phyloP scores from a whole-genome alignment of 1,140 invertebrate genomes.

The Danaus melanippus region DNA sequence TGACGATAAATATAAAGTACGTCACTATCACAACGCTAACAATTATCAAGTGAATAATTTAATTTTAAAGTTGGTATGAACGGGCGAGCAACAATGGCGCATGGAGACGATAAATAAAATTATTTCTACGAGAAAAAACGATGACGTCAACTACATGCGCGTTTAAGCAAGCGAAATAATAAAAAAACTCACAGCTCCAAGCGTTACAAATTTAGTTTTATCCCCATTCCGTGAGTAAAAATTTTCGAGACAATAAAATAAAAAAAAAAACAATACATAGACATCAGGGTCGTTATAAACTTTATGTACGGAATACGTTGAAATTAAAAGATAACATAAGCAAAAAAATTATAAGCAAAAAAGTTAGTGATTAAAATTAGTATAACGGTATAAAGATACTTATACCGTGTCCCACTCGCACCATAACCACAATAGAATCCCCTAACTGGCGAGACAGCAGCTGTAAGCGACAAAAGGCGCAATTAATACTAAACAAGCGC shows the following conservation, averaged over 20 bases:
- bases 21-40: slow-evolving; percentile 24
- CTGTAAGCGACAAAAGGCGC: slow-evolving; percentile 59
- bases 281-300: too few relatives aligned
- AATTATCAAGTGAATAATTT: slow-evolving; percentile 60
- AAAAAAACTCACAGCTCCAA: too few relatives aligned
- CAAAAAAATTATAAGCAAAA: too few relatives aligned
- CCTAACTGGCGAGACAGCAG: slow-evolving; percentile 31
- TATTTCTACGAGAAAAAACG: slow-evolving; percentile 33
- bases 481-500: slow-evolving; percentile 64
- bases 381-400: slow-evolving; percentile 17
- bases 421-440: slow-evolving; percentile 28
- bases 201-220: too few relatives aligned
- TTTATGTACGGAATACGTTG: too few relatives aligned
- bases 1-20: slow-evolving; percentile 23
- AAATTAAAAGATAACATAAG: too few relatives aligned
- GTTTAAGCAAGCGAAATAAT: slow-evolving; percentile 3
- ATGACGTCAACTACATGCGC: slow-evolving; percentile 11
- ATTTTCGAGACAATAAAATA: too few relatives aligned
- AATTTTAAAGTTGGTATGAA: slow-evolving; percentile 58
- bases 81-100: slow-evolving; percentile 30
- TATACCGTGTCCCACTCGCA: slow-evolving; percentile 20
- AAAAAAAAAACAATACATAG: too few relatives aligned
- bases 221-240: too few relatives aligned
- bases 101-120: slow-evolving; percentile 55
- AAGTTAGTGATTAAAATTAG: too few relatives aligned